Evolutionary conservation across 2,888 invertebrate species (phyloP).

Genomic region (Apodemia mormo): DNA sequence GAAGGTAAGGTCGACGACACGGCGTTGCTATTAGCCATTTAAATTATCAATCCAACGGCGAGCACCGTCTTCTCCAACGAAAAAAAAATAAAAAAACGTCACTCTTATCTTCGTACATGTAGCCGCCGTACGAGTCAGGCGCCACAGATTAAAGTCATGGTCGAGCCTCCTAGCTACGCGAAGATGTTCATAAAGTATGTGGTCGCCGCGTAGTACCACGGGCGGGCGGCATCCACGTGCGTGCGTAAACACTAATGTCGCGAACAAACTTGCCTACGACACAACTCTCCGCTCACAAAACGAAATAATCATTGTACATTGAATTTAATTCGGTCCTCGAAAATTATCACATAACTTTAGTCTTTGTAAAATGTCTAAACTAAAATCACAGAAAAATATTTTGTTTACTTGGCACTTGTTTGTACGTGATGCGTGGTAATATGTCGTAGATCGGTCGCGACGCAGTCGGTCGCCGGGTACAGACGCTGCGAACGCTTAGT

Average conservation of each 20-base stretch:
- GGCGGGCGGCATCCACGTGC: conserved; percentile 70
- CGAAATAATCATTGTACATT: conserved; percentile 40
- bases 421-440: conserved; percentile 49
- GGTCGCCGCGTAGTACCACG: conserved; percentile 77
- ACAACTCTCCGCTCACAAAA: conserved; percentile 25
- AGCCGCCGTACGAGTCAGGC: conserved; percentile 61
- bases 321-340: conserved; percentile 51
- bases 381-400: conserved; percentile 61
- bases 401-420: conserved; percentile 67
- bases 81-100: conserved; percentile 76
- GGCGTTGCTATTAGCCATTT: conserved; percentile 80
- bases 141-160: conserved; percentile 71
- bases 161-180: conserved; percentile 54
- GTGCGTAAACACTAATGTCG: conserved; percentile 60
- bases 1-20: conserved; percentile 80
- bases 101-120: conserved; percentile 71
- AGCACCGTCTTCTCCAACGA: conserved; percentile 77
- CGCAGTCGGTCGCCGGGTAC: conserved; percentile 64
- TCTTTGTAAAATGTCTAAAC: conserved; percentile 45
- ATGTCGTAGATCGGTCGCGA: conserved; percentile 55
- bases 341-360: conserved; percentile 50
- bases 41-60: conserved; percentile 73
- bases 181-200: conserved; percentile 72
- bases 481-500: conserved; percentile 78
- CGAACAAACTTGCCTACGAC: conserved; percentile 38